A percentile compares a stretch with the other conserved stretches of the same genome.
phyloP scores from a whole-genome alignment of 2,888 invertebrate species.

The Drosophila borborema region DNA sequence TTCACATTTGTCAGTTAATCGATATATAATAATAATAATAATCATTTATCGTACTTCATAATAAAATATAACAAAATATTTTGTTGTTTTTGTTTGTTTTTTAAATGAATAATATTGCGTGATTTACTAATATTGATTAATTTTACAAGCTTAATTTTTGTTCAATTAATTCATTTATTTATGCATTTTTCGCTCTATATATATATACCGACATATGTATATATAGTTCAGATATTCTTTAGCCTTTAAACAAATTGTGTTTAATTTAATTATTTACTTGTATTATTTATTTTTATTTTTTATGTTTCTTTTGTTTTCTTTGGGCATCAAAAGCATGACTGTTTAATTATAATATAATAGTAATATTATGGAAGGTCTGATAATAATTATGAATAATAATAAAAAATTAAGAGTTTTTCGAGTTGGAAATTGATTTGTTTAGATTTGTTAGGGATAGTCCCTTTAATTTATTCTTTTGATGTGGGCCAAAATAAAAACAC shows the following conservation, averaged over 20 bases:
- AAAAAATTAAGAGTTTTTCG: slow-evolving; percentile 45
- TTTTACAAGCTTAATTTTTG: slow-evolving; percentile 42
- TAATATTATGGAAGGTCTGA: slow-evolving; percentile 38
- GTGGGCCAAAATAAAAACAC: slow-evolving; percentile 32
- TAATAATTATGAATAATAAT: slow-evolving; percentile 23
- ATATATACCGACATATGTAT: not conserved
- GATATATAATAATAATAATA: slow-evolving; percentile 57
- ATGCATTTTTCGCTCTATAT: slow-evolving; percentile 19
- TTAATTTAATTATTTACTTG: slow-evolving; percentile 23
- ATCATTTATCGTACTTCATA: slow-evolving; percentile 76
- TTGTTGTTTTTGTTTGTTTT: slow-evolving; percentile 32
- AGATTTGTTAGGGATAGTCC: slow-evolving; percentile 25
- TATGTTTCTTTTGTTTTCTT: slow-evolving; percentile 52
- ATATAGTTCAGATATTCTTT: slow-evolving; percentile 5
- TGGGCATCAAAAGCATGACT: slow-evolving; percentile 79
- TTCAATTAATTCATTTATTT: not conserved
- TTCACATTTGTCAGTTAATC: slow-evolving; percentile 58
- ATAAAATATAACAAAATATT: slow-evolving; percentile 66
- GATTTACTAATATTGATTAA: slow-evolving; percentile 53
- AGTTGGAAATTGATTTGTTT: slow-evolving; percentile 39
- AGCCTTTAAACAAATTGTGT: slow-evolving; percentile 39
- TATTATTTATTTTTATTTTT: slow-evolving; percentile 11
- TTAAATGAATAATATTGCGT: slow-evolving; percentile 75
- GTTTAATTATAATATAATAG: slow-evolving; percentile 60
- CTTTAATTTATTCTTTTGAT: not conserved